phyloP scores from a whole-genome alignment of 2,888 invertebrate species.

The Chloroclystis v-ata region DNA sequence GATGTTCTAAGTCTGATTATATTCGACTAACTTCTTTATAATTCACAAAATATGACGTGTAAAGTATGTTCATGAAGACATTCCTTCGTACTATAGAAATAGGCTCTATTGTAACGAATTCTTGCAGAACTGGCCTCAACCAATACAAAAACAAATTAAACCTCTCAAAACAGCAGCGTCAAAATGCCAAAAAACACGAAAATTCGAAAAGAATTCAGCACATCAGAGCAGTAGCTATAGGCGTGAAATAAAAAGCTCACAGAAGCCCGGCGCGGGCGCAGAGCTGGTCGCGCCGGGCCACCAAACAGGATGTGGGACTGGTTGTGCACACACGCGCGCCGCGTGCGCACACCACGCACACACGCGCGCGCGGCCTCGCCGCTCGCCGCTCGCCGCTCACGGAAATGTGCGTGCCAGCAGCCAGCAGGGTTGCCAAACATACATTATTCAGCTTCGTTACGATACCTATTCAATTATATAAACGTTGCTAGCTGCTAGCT shows the following conservation, averaged over 20 bases:
- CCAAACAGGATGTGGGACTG: slow-evolving; percentile 78
- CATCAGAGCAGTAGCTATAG: slow-evolving; percentile 48
- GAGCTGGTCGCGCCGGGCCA: slow-evolving; percentile 63
- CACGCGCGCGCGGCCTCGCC: slow-evolving; percentile 61
- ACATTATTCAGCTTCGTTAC: slow-evolving; percentile 27
- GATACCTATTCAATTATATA: slow-evolving; percentile 31
- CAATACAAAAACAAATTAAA: slow-evolving; percentile 4
- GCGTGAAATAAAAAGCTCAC: slow-evolving; percentile 75
- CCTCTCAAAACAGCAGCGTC: slow-evolving; percentile 5
- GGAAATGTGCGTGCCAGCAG: slow-evolving; percentile 72
- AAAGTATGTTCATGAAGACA: too few species aligned
- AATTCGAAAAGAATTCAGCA: slow-evolving; percentile 33
- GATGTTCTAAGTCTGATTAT: too few species aligned
- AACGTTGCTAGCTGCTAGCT: slow-evolving; percentile 24
- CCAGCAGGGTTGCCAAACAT: slow-evolving; percentile 40
- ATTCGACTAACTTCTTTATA: too few species aligned
- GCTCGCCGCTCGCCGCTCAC: slow-evolving; percentile 62
- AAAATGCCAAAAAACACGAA: slow-evolving; percentile 5
- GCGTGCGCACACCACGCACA: slow-evolving; percentile 46
- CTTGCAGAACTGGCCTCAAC: too few species aligned
- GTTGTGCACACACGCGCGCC: slow-evolving; percentile 57
- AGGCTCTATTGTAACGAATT: too few species aligned
- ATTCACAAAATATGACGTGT: too few species aligned
- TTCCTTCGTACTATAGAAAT: too few species aligned
- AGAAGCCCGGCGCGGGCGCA: slow-evolving; percentile 57